Percentiles rank a stretch among this genome's conserved stretches.
Conservation (phyloP, 2,797 vertebrate genomes). For the Falco biarmicus region DNA sequence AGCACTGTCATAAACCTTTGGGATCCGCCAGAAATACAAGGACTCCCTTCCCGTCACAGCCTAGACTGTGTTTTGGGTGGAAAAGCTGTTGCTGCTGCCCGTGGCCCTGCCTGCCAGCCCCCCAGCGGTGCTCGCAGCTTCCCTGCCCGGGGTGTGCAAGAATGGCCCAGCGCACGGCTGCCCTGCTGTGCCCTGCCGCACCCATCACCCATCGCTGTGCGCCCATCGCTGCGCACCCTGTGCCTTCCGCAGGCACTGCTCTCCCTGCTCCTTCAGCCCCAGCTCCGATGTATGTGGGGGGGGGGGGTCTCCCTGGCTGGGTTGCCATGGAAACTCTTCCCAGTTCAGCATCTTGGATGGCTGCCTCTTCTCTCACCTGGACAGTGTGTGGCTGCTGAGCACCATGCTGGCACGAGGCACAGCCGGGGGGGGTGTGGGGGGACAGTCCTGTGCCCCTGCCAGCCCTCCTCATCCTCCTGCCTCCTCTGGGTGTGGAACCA, state of each 20-base stretch:
- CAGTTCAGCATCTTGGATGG: background rate
- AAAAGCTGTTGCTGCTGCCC: background rate
- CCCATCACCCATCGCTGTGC: background rate
- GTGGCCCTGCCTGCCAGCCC: background rate
- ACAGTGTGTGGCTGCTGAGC: fast-evolving
- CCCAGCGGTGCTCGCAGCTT: fast-evolving
- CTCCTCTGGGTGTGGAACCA: background rate
- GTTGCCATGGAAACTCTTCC: constrained; percentile 39
- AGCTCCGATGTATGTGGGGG: background rate
- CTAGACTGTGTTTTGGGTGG: too few species aligned
- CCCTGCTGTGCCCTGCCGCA: fast-evolving
- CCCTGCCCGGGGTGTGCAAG: background rate
- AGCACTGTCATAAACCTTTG: background rate
- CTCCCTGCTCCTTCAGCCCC: background rate
- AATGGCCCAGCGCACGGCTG: fast-evolving
- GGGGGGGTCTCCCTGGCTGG: background rate
- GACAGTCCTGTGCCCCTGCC: background rate
- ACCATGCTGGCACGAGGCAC: fast-evolving
- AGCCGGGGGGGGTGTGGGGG: fast-evolving
- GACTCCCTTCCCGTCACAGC: background rate
- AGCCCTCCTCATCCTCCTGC: background rate
- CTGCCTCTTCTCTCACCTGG: background rate
- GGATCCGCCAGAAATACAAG: background rate
- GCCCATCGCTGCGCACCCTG: fast-evolving
- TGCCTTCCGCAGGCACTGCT: background rate